phyloP scores from a whole-genome alignment of 2,113 vertebrate genomes.

The human (Homo sapiens) region DNA sequence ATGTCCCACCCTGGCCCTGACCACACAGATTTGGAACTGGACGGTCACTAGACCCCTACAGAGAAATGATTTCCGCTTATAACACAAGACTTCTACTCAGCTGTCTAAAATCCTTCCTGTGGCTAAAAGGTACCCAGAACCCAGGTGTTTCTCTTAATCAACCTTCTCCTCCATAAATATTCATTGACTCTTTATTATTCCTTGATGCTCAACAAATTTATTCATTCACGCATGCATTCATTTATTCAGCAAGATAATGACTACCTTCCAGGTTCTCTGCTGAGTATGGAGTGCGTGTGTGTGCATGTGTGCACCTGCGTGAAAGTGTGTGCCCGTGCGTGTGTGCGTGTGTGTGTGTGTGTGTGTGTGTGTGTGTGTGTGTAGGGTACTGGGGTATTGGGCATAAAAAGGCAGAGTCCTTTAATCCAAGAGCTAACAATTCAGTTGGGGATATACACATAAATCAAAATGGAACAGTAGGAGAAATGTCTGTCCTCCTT shows the following conservation, averaged over 20 bases:
- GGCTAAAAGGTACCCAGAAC: neutral
- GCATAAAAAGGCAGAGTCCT: neutral
- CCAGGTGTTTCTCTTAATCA: neutral
- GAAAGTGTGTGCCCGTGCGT: neutral
- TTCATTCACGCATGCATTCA: neutral
- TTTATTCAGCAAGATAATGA: constrained; percentile 12
- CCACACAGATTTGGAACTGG: neutral
- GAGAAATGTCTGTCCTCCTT: neutral
- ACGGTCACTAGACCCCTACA: neutral
- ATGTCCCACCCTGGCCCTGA: neutral
- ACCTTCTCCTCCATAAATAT: neutral
- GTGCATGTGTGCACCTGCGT: neutral
- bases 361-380: neutral
- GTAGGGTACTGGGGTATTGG: too few relatives aligned
- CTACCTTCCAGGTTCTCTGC: neutral
- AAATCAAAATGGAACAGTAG: neutral
- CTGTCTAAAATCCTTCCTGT: neutral
- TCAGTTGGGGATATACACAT: neutral
- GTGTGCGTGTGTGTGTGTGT: neutral
- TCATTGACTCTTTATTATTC: neutral
- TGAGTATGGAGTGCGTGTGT: neutral
- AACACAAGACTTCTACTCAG: neutral
- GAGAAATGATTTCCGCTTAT: neutral
- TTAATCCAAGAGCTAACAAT: neutral
- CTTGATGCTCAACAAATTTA: neutral